phyloP scores from a whole-genome alignment of 2,797 vertebrate species.

The Prionace glauca region DNA sequence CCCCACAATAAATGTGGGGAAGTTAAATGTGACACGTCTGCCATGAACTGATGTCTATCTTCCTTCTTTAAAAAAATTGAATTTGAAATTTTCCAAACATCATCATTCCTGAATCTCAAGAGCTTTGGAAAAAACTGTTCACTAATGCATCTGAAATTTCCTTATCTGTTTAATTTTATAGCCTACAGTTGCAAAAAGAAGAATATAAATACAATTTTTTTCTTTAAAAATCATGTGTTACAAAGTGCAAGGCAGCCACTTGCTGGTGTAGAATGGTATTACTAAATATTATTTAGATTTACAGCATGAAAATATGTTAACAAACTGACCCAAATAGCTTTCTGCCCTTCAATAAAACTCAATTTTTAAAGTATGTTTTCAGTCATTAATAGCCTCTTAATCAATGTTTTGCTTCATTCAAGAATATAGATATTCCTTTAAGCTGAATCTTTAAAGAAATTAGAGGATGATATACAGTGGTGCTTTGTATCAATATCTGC shows the following conservation, averaged over 20 bases:
- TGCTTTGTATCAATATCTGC: neutral
- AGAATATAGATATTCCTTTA: neutral
- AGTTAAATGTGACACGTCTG: neutral
- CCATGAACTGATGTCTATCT: neutral
- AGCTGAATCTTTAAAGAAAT: neutral
- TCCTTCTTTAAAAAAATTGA: neutral
- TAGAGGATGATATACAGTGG: neutral
- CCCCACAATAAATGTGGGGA: neutral
- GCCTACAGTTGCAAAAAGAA: neutral
- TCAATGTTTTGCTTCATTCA: neutral
- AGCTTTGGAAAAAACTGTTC: neutral
- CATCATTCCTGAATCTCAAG: neutral
- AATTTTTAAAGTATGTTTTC: neutral
- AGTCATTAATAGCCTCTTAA: neutral
- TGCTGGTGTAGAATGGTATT: neutral
- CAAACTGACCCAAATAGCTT: neutral
- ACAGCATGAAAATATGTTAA: neutral
- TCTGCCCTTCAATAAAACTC: neutral
- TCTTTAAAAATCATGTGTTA: neutral
- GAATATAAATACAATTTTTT: neutral
- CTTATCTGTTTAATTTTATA: neutral
- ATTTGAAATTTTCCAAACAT: neutral
- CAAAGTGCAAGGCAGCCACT: neutral
- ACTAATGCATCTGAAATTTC: neutral
- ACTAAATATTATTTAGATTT: neutral